phyloP scores from a whole-genome alignment of 2,797 vertebrate species.

The Hippopotamyrus pictus region DNA sequence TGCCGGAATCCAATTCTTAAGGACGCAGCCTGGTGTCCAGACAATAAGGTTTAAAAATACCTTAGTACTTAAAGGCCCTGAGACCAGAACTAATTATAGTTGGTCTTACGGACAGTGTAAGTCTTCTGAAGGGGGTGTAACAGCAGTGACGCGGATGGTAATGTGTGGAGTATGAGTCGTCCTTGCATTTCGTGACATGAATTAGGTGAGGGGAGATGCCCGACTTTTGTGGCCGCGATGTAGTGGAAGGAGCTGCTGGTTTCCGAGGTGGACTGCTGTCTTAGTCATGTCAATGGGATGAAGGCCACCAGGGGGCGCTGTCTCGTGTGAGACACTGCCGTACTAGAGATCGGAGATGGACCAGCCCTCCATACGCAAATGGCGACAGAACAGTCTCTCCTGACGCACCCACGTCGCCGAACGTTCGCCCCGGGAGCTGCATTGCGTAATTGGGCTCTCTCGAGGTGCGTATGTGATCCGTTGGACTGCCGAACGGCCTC shows the following conservation, averaged over 20 bases:
- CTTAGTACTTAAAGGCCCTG: neutral
- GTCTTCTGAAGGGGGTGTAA: neutral
- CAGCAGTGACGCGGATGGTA: neutral
- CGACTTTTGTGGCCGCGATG: neutral
- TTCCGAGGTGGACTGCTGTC: neutral
- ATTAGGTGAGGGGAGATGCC: neutral
- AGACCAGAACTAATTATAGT: neutral
- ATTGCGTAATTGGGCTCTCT: neutral
- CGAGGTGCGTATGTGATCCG: neutral
- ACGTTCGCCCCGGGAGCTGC: neutral
- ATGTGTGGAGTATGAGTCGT: neutral
- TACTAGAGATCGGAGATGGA: neutral
- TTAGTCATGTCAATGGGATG: neutral
- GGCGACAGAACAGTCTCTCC: neutral
- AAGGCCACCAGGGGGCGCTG: neutral
- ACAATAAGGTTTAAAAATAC: constrained; percentile 8
- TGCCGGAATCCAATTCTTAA: neutral
- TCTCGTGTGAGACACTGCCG: neutral
- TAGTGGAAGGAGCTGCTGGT: neutral
- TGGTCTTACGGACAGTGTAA: neutral
- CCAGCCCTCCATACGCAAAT: neutral
- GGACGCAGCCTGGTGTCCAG: neutral
- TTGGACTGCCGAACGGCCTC: neutral
- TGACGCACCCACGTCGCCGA: no score
- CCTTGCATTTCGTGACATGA: neutral